Evolutionary conservation across 2,888 invertebrate species (phyloP).

Genomic region (Lycia hirtaria): DNA sequence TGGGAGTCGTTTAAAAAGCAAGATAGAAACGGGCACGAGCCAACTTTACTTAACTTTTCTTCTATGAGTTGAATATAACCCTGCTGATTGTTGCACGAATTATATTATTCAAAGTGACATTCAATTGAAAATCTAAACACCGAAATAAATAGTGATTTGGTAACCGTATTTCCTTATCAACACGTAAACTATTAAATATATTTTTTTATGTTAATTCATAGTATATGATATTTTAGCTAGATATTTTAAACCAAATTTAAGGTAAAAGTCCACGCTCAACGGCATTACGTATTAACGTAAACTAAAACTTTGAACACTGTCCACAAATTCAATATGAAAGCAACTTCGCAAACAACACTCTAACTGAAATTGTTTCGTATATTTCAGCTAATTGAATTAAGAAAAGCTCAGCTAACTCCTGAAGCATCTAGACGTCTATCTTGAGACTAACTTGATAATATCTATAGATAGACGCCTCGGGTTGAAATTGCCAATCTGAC

Average conservation of each 20-base stretch:
- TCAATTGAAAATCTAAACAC: too few species aligned
- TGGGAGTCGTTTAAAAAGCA: too few species aligned
- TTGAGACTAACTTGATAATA: constrained; percentile 15
- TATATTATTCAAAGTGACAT: too few species aligned
- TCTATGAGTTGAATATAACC: too few species aligned
- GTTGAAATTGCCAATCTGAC: constrained; percentile 31
- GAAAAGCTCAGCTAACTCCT: constrained; percentile 12
- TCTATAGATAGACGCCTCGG: constrained; percentile 11
- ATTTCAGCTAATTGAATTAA: constrained; percentile 22
- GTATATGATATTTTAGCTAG: neutral
- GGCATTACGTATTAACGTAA: constrained; percentile 13
- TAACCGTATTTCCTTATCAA: too few species aligned
- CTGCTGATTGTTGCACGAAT: too few species aligned
- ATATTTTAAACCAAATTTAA: neutral
- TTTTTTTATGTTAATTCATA: too few species aligned
- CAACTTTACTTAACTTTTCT: too few species aligned
- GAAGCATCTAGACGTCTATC: constrained; percentile 14
- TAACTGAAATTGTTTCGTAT: constrained; percentile 19
- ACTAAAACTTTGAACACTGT: constrained; percentile 11
- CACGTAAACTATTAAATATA: too few species aligned
- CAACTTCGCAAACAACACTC: constrained; percentile 12
- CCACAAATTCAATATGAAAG: constrained; percentile 20
- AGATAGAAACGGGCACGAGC: too few species aligned
- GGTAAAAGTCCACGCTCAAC: neutral
- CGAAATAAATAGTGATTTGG: too few species aligned